Conservation (phyloP, 2,113 vertebrate species). For the Podocnemis expansa region DNA sequence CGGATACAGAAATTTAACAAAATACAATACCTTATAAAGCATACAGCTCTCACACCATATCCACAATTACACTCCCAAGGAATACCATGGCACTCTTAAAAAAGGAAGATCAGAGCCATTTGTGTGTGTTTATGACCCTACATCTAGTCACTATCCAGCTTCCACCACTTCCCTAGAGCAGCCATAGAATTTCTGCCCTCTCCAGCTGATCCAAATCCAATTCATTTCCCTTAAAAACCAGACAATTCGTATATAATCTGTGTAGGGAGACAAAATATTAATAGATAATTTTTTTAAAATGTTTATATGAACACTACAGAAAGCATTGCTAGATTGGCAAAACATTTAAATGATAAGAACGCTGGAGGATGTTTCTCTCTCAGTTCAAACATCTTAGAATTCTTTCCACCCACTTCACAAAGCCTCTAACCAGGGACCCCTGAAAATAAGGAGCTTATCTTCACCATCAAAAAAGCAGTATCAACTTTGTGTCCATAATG, state of each 20-base stretch:
- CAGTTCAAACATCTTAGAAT: neutral
- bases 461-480: neutral
- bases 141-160: neutral
- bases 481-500: neutral
- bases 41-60: neutral
- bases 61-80: neutral
- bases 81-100: neutral
- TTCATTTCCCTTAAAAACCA: neutral
- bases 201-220: neutral
- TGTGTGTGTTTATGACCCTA: neutral
- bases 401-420: neutral
- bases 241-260: neutral
- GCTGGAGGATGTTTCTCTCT: fast-evolving
- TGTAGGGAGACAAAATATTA: neutral
- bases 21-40: neutral
- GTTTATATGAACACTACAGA: neutral
- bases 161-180: neutral
- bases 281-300: neutral
- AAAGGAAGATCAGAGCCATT: neutral
- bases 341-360: neutral
- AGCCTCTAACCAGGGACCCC: neutral
- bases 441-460: neutral
- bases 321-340: neutral
- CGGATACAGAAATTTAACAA: neutral
- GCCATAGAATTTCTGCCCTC: neutral